Evolutionary conservation across 2,888 invertebrate species (phyloP), one percentile per base, ranked within the genome.

Genomic region (Drosophila rubida): DNA sequence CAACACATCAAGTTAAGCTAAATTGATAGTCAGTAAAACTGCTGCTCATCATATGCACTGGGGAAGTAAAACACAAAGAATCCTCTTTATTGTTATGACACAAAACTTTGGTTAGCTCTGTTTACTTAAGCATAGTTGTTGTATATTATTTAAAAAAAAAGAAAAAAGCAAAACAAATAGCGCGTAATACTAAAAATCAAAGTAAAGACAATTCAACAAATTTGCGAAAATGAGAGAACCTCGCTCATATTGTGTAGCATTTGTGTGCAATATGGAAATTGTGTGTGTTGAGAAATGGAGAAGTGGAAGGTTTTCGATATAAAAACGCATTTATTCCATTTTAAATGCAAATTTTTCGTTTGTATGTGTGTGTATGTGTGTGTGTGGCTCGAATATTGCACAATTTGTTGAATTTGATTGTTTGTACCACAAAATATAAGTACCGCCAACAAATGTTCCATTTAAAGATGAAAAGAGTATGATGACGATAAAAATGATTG

Each of bases 291-390:
- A 32, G 22, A 42, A 46, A 35, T 14, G 30, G 50, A 62, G 16
- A 19, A 66, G 48, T 2, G 46, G 48, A 60, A 75, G 78, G 71
- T 71, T 81, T 87, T 80, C 80, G 30, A 69, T 73, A 63, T 48
- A 69, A 80, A 87, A 87, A 89, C 48, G 88, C 89, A 89, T 89
- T 88, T 85, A 69, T 75, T 80, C 81, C 88, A 83, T 83, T 88
- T 85, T 64, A 84, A 88, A 89, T 88, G 88, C 89, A 76, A 60
- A 62, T 67, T 75, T 72, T 66, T 66, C 72, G 48, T 74, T 50
- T 66, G 45, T 70, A 66, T 19, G 3, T 19, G 19, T 19, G 19
- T 19, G 1, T 19, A 3, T 19, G 19, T 19, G 19, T 19, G 19
- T 19, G 19, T 2, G 3, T 19, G 19, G 59, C 35, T 42, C 14